Evolutionary conservation across 2,888 invertebrate genomes (phyloP), one percentile per base, ranked within the genome.

Genomic region (Frankliniella intonsa): DNA sequence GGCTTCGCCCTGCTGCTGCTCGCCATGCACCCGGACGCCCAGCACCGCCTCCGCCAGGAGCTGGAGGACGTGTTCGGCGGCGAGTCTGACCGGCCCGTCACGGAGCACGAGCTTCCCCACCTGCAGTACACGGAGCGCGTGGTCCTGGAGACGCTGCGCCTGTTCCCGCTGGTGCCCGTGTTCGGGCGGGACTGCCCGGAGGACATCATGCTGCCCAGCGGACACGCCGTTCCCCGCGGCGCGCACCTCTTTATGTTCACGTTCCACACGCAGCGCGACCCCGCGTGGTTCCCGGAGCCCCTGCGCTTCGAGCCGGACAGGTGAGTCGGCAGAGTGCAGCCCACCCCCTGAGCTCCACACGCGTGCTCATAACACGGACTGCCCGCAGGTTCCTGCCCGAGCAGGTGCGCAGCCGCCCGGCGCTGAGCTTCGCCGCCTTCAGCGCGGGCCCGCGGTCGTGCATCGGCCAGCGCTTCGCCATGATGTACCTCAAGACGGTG

Each of bases 381-480:
- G 22, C 22, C 17, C 22, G 69, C n/a, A 69, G 69, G 69, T 76
- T 76, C 69, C 69, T 76, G 22, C 69, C 69, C 7, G 69, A 76
- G 22, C 69, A 25, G 25, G 69, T 76, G 22, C 69, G 69, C 69
- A 25, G 11, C 22, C 69, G 69, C 25, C 69, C 69, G 11, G 22
- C 25, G 69, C 69, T 76, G 22, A 76, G 69, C 25, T 76, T 76
- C 69, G 69, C 69, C 22, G 69, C 69, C 22, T 76, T 76, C 69
- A 76, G 69, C 69, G 69, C 69, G 69, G 69, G 69, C 22, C 22
- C 69, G 69, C 69, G 69, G 25, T n/a, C 25, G 9, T 76, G 69
- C 69, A 76, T 76, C 69, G 69, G 69, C 69, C 69, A 76, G 69
- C 69, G 69, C 69, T 76, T 25, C 69, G 69, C 69, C 69, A 76